Evolutionary conservation across 2,113 vertebrate genomes (phyloP).

Genomic region (Girardinichthys multiradiatus): DNA sequence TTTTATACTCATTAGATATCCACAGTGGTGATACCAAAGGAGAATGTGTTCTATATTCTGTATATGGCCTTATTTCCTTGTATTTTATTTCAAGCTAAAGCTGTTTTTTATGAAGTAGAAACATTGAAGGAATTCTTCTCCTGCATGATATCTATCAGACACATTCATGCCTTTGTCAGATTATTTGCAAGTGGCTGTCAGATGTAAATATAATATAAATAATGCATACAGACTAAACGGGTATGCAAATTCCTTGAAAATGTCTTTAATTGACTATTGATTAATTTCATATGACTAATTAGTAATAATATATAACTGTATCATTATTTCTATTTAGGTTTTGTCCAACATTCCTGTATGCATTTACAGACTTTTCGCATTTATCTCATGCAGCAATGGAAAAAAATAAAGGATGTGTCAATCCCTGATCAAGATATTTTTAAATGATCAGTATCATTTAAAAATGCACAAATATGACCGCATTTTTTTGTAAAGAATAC

Average conservation of each 20-base stretch:
- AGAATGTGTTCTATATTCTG: conserved; percentile 14
- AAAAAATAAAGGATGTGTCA: not conserved
- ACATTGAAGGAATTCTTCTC: no score
- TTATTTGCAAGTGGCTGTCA: not conserved
- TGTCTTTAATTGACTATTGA: no score
- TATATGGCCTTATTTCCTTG: not conserved
- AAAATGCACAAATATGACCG: no score
- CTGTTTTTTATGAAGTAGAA: no score
- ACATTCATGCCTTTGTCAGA: not conserved
- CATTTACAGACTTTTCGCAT: no score
- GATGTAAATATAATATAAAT: conserved; percentile 4
- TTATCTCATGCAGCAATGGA: not conserved
- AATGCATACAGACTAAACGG: not conserved
- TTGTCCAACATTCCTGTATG: not conserved
- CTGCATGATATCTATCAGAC: conserved; percentile 7
- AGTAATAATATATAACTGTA: not conserved
- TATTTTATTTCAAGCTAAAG: conserved; percentile 4
- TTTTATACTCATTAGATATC: not conserved
- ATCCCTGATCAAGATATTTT: no score
- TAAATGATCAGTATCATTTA: not conserved
- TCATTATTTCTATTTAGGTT: not conserved
- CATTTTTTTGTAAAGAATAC: no score
- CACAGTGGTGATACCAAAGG: conserved; percentile 6
- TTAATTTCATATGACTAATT: not conserved
- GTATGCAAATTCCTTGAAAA: not conserved